phyloP scores from a whole-genome alignment of 2,113 vertebrate genomes.

The Crypturellus undulatus region DNA sequence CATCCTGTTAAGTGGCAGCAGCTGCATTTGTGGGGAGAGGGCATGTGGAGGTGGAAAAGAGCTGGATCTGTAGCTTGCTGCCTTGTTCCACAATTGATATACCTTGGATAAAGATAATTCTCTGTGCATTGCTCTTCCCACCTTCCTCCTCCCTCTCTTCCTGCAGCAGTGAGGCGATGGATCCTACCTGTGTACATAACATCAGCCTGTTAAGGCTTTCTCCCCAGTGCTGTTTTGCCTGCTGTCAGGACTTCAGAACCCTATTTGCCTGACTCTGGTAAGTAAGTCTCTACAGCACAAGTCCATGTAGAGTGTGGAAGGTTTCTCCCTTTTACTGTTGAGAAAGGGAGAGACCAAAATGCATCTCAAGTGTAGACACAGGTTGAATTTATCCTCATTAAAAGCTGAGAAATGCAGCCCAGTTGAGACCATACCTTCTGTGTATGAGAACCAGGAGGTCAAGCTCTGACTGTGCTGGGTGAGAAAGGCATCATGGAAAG shows the following conservation, averaged over 20 bases:
- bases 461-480: neutral
- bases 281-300: constrained; percentile 14
- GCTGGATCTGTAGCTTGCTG: constrained; percentile 1
- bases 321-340: neutral
- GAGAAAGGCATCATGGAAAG: neutral
- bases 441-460: constrained; percentile 19
- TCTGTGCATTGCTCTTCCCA: constrained; percentile 49
- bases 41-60: constrained; percentile 62
- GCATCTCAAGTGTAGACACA: constrained; percentile 26
- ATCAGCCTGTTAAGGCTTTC: constrained; percentile 36
- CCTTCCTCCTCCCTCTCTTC: constrained; percentile 63
- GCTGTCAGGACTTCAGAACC: constrained; percentile 36
- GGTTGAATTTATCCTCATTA: constrained; percentile 50
- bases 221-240: constrained; percentile 41
- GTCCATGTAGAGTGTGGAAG: neutral
- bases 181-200: constrained; percentile 47
- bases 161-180: constrained; percentile 1
- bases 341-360: constrained; percentile 1
- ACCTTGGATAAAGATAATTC: constrained; percentile 53
- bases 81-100: constrained; percentile 58
- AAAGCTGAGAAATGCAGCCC: constrained; percentile 4
- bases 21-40: constrained; percentile 60
- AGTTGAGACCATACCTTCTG: constrained; percentile 1
- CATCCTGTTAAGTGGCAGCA: constrained; percentile 30
- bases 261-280: neutral